These are phyloP conservation scores for Phataginus tricuspis DNA, from an alignment of 2,797 vertebrate species.

Conservation along the genomic window DNA sequence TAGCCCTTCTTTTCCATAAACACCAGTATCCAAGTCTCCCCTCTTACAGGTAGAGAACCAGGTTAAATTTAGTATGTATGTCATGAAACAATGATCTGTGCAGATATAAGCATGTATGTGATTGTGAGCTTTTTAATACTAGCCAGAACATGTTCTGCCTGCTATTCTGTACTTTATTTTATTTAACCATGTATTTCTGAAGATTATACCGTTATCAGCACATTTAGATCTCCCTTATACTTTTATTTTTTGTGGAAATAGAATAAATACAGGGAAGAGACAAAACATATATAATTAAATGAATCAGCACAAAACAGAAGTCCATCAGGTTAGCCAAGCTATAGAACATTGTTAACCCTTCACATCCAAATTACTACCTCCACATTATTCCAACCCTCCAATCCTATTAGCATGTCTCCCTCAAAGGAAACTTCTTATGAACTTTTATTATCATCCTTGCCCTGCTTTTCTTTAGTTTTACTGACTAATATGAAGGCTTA, in stretches of 20 bases:
- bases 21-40: background rate
- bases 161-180: background rate
- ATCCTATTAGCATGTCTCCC: background rate
- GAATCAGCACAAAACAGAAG: conserved; percentile 23
- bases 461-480: background rate
- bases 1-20: background rate
- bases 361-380: background rate
- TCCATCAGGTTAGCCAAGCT: background rate
- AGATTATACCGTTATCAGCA: background rate
- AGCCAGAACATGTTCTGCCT: background rate
- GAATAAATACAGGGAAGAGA: background rate
- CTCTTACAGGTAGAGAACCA: background rate
- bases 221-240: background rate
- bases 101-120: background rate
- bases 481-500: background rate
- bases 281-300: background rate
- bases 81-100: conserved; percentile 8
- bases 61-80: conserved; percentile 10
- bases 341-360: background rate
- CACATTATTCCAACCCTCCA: too few species aligned
- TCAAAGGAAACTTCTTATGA: background rate
- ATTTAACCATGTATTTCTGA: conserved; percentile 25
- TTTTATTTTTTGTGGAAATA: conserved; percentile 14
- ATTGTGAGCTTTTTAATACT: background rate
- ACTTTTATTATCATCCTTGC: background rate